Conservation (phyloP, 2,113 vertebrate genomes). For the Neogale vison region DNA sequence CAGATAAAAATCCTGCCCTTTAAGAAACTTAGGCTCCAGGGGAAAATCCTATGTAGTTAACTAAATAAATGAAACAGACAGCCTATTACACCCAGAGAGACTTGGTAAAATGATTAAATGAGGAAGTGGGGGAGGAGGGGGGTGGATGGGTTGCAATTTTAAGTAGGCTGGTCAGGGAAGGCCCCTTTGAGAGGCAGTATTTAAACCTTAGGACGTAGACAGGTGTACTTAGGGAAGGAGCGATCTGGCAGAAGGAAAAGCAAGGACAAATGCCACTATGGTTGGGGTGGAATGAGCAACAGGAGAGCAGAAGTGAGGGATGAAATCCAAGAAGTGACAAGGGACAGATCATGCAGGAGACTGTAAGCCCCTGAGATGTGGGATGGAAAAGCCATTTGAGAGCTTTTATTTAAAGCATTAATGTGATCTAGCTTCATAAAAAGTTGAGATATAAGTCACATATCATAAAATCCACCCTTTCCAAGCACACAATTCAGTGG, state of each 20-base stretch:
- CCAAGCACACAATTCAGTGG: background rate
- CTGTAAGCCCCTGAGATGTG: background rate
- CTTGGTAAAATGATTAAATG: background rate
- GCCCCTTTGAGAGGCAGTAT: background rate
- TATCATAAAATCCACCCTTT: background rate
- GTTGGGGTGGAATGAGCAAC: accelerated
- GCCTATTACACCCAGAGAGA: background rate
- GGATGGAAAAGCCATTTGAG: background rate
- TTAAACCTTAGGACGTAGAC: background rate
- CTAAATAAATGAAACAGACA: background rate
- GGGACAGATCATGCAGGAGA: background rate
- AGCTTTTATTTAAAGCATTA: background rate
- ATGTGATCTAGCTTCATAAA: background rate
- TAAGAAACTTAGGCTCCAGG: background rate
- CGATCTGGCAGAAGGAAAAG: background rate
- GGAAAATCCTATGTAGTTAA: background rate
- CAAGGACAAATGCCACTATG: background rate
- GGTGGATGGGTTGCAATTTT: background rate
- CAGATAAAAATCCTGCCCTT: background rate
- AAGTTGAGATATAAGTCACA: slow-evolving; percentile 9
- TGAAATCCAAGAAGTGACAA: background rate
- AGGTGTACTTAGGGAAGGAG: background rate
- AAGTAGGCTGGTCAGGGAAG: background rate
- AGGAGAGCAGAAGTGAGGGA: background rate
- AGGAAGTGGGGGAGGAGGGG: background rate